A percentile compares a stretch with the other conserved stretches of the same genome.
phyloP scores from a whole-genome alignment of 1,140 invertebrate species.

The Anagrus nilaparvatae region DNA sequence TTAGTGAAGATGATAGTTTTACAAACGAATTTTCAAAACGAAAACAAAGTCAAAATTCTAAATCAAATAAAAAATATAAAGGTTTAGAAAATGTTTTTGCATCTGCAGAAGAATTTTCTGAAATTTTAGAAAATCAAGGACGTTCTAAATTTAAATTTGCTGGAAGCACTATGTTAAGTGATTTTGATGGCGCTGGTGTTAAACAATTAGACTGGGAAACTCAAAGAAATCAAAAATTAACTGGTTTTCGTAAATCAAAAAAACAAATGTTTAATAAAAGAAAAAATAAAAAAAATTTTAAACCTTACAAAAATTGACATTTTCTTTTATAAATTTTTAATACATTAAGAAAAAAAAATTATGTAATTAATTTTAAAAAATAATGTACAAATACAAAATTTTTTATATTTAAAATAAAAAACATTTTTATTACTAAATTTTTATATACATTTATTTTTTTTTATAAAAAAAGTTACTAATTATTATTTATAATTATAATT shows the following conservation, averaged over 20 bases:
- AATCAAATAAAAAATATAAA: constrained; percentile 14
- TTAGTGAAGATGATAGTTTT: constrained; percentile 17
- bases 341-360: constrained; percentile 2
- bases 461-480: too few relatives aligned
- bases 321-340: too few relatives aligned
- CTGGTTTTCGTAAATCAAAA: constrained; percentile 18
- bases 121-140: constrained; percentile 57
- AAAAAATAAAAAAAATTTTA: constrained; percentile 5
- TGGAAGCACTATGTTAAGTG: constrained; percentile 50
- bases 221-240: constrained; percentile 36
- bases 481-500: too few relatives aligned
- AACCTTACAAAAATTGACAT: too few relatives aligned
- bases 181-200: constrained; percentile 52
- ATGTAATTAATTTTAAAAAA: constrained; percentile 5
- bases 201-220: constrained; percentile 61
- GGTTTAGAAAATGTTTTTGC: constrained; percentile 44
- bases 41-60: constrained; percentile 12
- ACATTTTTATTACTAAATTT: not conserved
- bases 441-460: too few relatives aligned
- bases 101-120: constrained; percentile 65
- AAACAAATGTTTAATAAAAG: constrained; percentile 4
- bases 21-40: constrained; percentile 9
- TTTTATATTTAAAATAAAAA: constrained; percentile 1
- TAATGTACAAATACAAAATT: not conserved
- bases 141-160: constrained; percentile 48